Conservation (phyloP, 30 jellyfish, hydroid and myxozoan species). For the Nemopilema nomurai region DNA sequence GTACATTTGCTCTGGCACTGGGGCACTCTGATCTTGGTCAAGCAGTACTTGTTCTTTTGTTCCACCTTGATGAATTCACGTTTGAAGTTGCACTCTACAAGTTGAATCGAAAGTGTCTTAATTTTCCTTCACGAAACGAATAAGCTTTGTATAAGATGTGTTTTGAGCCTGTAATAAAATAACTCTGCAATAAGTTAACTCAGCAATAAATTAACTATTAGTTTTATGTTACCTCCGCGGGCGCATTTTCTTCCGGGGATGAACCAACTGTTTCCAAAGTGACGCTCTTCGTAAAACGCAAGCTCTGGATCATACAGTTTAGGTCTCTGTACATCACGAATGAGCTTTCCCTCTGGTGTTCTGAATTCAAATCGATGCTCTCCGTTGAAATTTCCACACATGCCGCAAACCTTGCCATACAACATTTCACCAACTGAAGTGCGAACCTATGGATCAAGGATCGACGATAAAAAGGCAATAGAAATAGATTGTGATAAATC, state of each 20-base stretch:
- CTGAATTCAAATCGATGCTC: slow-evolving; percentile 61
- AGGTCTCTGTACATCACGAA: slow-evolving; percentile 50
- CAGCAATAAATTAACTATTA: no score
- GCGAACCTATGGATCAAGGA: slow-evolving; percentile 8
- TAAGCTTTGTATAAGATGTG: no score
- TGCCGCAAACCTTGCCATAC: slow-evolving; percentile 72
- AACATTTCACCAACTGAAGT: slow-evolving; percentile 44
- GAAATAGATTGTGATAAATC: not conserved
- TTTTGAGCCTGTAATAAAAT: no score
- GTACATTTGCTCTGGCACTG: slow-evolving; percentile 41
- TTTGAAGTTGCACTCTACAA: slow-evolving; percentile 42
- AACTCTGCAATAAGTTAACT: no score
- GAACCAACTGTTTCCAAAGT: slow-evolving; percentile 80
- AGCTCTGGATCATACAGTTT: slow-evolving; percentile 48
- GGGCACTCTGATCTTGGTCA: slow-evolving; percentile 54
- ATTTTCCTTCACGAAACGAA: no score
- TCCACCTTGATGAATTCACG: slow-evolving; percentile 45
- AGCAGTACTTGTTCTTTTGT: slow-evolving; percentile 31
- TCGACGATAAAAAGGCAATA: not conserved
- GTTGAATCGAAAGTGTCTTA: not conserved
- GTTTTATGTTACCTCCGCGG: slow-evolving; percentile 52
- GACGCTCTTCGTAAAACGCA: slow-evolving; percentile 23
- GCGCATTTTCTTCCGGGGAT: slow-evolving; percentile 66
- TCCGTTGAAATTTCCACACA: slow-evolving; percentile 78
- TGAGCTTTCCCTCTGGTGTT: slow-evolving; percentile 67